Evolutionary conservation across 2,797 vertebrate species (phyloP).

Genomic region (Manis javanica): DNA sequence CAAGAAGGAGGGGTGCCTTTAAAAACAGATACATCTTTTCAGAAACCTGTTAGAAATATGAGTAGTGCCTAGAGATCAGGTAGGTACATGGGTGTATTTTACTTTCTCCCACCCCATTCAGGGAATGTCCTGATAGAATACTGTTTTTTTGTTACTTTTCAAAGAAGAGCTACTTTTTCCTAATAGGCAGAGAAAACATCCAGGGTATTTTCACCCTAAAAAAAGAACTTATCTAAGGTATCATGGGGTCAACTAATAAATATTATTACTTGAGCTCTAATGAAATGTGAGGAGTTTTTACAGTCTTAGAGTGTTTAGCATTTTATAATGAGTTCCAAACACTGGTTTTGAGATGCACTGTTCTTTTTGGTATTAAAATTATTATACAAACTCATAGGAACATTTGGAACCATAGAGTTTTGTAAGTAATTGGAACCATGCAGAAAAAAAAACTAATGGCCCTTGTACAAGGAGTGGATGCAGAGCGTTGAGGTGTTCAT

Average conservation of each 20-base stretch:
- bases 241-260: slow-evolving; percentile 21
- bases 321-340: neutral
- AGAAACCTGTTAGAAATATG: slow-evolving; percentile 47
- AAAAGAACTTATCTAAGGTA: slow-evolving; percentile 39
- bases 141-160: slow-evolving; percentile 25
- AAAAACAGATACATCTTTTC: slow-evolving; percentile 66
- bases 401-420: neutral
- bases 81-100: neutral
- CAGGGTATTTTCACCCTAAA: neutral
- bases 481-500: neutral
- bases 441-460: neutral
- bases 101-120: neutral
- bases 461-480: neutral
- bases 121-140: neutral
- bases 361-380: slow-evolving; percentile 8
- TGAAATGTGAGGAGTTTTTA: neutral
- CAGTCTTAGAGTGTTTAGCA: neutral
- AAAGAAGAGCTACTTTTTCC: neutral
- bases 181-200: neutral
- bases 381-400: neutral
- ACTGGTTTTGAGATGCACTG: neutral
- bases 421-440: neutral
- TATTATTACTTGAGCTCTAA: neutral
- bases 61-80: neutral
- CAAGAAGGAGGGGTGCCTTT: slow-evolving; percentile 68